These are phyloP conservation scores for Lagopus leucura DNA, from an alignment of 2,113 vertebrate species.

Conservation along the genomic window DNA sequence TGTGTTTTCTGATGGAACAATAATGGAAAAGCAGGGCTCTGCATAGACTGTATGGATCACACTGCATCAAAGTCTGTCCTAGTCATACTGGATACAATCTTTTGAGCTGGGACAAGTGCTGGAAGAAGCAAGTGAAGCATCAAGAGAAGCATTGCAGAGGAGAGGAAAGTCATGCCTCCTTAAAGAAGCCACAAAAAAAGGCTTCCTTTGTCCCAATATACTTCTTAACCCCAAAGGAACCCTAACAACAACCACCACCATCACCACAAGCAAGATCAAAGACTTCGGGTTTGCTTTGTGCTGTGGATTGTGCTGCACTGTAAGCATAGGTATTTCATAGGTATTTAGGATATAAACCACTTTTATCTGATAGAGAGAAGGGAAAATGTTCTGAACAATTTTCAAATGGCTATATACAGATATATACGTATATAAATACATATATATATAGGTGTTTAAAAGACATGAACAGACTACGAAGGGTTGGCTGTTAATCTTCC, in stretches of 20 bases:
- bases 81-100: slow-evolving; percentile 7
- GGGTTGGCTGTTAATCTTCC: neutral
- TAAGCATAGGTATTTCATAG: neutral
- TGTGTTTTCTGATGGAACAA: slow-evolving; percentile 27
- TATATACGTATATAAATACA: too few relatives aligned
- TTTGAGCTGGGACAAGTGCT: neutral
- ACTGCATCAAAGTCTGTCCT: neutral
- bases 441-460: neutral
- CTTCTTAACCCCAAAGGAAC: neutral
- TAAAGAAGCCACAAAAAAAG: neutral
- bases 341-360: neutral
- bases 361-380: neutral
- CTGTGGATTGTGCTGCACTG: neutral
- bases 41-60: neutral
- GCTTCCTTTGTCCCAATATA: neutral
- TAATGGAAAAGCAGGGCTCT: slow-evolving; percentile 5
- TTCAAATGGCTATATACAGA: neutral
- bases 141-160: neutral
- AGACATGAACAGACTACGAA: neutral
- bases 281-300: neutral
- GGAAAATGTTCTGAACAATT: neutral
- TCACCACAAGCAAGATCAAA: neutral
- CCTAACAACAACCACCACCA: neutral
- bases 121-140: neutral
- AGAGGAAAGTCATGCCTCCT: neutral